Evolutionary conservation across 2,888 invertebrate genomes (phyloP), one percentile per base, ranked within the genome.

Genomic region (Cistogaster globosa): DNA sequence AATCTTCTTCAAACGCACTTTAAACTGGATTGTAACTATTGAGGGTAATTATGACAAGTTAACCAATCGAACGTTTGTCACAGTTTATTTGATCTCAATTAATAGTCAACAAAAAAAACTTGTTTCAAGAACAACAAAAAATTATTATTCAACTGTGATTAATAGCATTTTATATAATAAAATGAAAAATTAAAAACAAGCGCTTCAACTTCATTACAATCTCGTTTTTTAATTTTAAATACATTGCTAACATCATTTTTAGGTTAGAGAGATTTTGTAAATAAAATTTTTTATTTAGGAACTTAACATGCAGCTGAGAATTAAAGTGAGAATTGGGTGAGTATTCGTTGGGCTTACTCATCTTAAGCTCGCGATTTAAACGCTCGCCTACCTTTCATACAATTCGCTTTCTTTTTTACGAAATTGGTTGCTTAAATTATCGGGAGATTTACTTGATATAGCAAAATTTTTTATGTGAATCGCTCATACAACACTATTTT

Each of bases 41-140:
- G 68, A 69, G 60, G 68, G 62, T 62, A 78, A 69, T 62, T 78
- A 71, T 78, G 55, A 63, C n/a, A 53, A 20, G 55, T 55, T 57
- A 63, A 38, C 3, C n/a, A 36, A n/a, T 5, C 38, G 16, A 62
- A 60, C 12, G 18, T 69, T n/a, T 42, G 62, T 32, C 42, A 32
- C 55, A n/a, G 51, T 53, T 77, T 36, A 58, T 77, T 36, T 38
- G 58, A 51, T 68, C 22, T 42, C 55, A 48, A 57, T 48, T 77
- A 38, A 57, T 48, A 69, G 51, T 71, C 26, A 62, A 62, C 18
- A 20, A 26, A 20, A 55, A 42, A 20, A 55, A 42, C 69, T 60
- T 68, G 58, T 26, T 68, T 36, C 12, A 67, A 58, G 67, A 22
- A 76, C 18, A 38, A n/a, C 4, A 14, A 22, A 69, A 69, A 32